These are phyloP conservation scores for Drosophila buzzatii DNA, from an alignment of 2,888 invertebrate genomes.

Conservation along the genomic window DNA sequence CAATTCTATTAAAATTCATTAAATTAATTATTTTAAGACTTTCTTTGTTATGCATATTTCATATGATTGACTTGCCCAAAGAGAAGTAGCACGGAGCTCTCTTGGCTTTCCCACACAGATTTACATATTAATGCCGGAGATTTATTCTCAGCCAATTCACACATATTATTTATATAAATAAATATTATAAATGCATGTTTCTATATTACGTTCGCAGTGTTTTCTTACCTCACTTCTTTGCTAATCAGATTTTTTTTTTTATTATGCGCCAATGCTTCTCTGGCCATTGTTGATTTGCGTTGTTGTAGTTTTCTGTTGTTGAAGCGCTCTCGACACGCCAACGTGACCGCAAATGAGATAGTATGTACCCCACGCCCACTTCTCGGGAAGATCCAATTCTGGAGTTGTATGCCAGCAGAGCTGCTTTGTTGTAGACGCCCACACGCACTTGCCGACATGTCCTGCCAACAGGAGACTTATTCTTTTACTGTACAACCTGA, in stretches of 20 bases:
- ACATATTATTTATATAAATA: neutral
- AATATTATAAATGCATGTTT: neutral
- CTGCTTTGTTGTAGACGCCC: slow-evolving; percentile 56
- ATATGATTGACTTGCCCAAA: neutral
- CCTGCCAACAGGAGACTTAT: slow-evolving; percentile 43
- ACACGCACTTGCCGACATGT: slow-evolving; percentile 53
- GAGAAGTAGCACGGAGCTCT: neutral
- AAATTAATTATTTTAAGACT: no score
- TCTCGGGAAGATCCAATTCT: neutral
- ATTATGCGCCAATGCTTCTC: slow-evolving; percentile 39
- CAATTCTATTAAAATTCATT: no score
- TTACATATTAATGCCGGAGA: neutral
- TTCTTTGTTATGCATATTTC: neutral
- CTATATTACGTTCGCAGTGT: no score
- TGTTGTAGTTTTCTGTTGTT: slow-evolving; percentile 21
- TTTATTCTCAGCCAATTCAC: neutral
- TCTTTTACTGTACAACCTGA: neutral
- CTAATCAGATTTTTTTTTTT: neutral
- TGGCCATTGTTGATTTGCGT: slow-evolving; percentile 17
- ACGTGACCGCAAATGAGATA: slow-evolving; percentile 78
- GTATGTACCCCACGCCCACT: slow-evolving; percentile 36
- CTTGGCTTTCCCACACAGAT: neutral
- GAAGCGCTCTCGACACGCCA: slow-evolving; percentile 69
- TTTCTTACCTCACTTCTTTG: no score
- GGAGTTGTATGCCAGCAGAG: slow-evolving; percentile 36